Evolutionary conservation across 2,797 vertebrate species (phyloP), one percentile per base, ranked within the genome.

Genomic region (Muscicapa striata): DNA sequence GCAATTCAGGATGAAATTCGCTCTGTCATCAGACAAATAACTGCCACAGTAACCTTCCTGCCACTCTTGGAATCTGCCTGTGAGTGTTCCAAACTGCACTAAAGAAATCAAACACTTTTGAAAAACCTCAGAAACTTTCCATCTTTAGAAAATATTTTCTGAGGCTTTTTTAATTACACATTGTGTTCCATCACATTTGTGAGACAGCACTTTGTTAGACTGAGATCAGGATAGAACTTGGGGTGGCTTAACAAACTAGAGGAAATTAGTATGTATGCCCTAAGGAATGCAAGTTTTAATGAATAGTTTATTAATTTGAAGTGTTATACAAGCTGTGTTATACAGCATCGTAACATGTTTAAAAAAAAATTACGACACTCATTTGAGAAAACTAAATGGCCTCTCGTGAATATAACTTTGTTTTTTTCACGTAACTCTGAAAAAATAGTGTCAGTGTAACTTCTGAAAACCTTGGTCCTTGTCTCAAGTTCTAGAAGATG

Each of bases 1-100:
- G 98, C 98, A 84, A 99, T 99, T 82, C 99, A 99, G 95, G 99
- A 99, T 93, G 99, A 99, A 98, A 99, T 99, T 86, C 98, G 99
- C 82, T 99, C 99, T 0, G 99, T 99, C 46, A 99, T 99, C 96
- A 98, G 99, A 86, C 99, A 99, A 96, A 98, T 99, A 87, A 99
- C 99, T 15, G 99, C 99, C 85, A 99, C 99, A 0, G 99, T 99
- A 54, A 99, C 99, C 16, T 99, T 99, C 96, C 97, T 99, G 95
- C 99, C 99, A 3, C 97, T 99, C 70, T 84, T 99, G 89, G 99
- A 99, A 97, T 98, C 98, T 22, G 98, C 99, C 43, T 99, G 99
- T 99, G 94, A 98, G 99, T 99, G 93, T 76, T 77, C 32, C 4
- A 3, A 36, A 54, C 51, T 49, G 73, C 52, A 41, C 38, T 40